Base-by-base conservation (phyloP, 2,888 invertebrate genomes). In the Capitulum mitella region DNA sequence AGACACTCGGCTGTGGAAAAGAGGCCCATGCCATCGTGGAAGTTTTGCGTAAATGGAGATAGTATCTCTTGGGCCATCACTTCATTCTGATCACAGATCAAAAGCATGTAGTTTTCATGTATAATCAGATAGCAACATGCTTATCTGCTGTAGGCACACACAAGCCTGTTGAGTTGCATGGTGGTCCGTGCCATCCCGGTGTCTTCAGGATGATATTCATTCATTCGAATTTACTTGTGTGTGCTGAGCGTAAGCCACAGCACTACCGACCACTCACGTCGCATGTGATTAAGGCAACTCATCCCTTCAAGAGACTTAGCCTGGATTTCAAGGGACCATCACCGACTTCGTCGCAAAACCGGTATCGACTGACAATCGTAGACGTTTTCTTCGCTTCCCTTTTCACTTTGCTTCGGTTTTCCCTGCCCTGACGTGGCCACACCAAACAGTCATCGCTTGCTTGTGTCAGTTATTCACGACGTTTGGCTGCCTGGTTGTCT, bases 161-260 rank as follows among this genome's bases (percentile, higher is more conserved):
- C 61, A 64, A 34, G 10, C 61, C 34, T 12, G 29, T 32, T 37
- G 61, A 48, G 43, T 37, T 78, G 14, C 88, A 98, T 98, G 84
- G 95, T 95, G 87, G 94, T 94, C 87, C 94, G 94, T 85, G 92
- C 90, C 80, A 93, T 83, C 75, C 70, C 14, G 78, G 78, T 32
- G 46, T 64, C 22, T 26, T 26, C 40, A 61, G 64, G 43, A 37
- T 78, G 1, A 77, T 77, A 26, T 77, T 77, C 22, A 61, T 79
- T 58, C 79, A 80, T 78, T 61, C 61, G 6, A 32, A 29, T 32
- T 61, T 29, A 12, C 61, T 14, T 6, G 61, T 61, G 14, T 61
- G 61, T 61, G 61, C 61, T 16, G 61, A 61, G 32, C 32, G 61
- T 16, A 61, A 61, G 32, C n/a, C 58, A 10, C 10, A 12, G 54